These are phyloP conservation scores for Polyploca ridens DNA, from an alignment of 2,888 invertebrate genomes.

Conservation along the genomic window DNA sequence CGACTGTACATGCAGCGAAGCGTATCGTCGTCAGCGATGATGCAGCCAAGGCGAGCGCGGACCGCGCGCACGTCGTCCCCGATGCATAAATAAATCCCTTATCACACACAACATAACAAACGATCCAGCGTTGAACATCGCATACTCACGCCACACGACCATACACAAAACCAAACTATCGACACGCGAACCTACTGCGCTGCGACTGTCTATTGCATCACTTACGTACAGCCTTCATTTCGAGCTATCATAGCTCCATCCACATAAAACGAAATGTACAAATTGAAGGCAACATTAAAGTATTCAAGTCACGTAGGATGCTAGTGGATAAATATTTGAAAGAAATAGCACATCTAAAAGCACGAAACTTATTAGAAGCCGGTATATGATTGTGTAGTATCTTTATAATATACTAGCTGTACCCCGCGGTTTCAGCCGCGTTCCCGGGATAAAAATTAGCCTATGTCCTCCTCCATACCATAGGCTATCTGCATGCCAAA, in stretches of 20 bases:
- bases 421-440: too few relatives aligned
- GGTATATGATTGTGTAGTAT: too few relatives aligned
- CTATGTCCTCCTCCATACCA: too few relatives aligned
- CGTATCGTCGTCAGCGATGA: constrained; percentile 39
- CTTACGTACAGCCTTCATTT: background rate
- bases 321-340: background rate
- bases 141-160: constrained; percentile 24
- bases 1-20: constrained; percentile 33
- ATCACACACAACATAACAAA: constrained; percentile 38
- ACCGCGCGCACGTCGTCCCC: constrained; percentile 39
- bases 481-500: too few relatives aligned
- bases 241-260: background rate
- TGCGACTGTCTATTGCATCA: constrained; percentile 13
- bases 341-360: background rate
- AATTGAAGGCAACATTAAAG: background rate
- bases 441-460: too few relatives aligned
- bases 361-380: too few relatives aligned
- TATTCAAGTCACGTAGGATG: background rate
- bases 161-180: background rate
- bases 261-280: background rate
- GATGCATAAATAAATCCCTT: constrained; percentile 64
- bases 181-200: constrained; percentile 21
- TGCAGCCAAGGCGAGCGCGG: constrained; percentile 31
- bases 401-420: too few relatives aligned
- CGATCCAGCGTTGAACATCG: constrained; percentile 39